Conservation (phyloP, 1,140 invertebrate species). For the Melipona quadrifasciata region DNA sequence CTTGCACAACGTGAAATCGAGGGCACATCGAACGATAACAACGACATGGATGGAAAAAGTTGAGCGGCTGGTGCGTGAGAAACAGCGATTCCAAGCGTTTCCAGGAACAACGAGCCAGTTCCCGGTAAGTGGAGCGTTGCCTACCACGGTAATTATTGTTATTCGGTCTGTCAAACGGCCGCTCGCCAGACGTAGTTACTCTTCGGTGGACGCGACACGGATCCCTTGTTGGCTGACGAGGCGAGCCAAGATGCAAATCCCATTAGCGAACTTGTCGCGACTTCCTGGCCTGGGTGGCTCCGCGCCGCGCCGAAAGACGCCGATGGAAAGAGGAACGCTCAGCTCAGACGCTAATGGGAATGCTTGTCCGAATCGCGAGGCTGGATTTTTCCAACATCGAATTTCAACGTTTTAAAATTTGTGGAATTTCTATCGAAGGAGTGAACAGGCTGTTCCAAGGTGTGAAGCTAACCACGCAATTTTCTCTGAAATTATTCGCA, state of each 20-base stretch:
- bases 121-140: neutral
- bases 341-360: conserved; percentile 3
- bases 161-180: conserved; percentile 64
- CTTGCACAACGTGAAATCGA: conserved; percentile 53
- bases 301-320: neutral
- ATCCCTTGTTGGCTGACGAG: conserved; percentile 56
- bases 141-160: conserved; percentile 65
- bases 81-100: conserved; percentile 45
- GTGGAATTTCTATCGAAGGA: neutral
- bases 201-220: conserved; percentile 46
- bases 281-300: conserved; percentile 57
- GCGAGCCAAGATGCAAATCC: conserved; percentile 70
- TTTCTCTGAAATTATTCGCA: too few relatives aligned
- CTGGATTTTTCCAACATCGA: neutral
- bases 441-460: too few relatives aligned
- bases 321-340: neutral
- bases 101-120: conserved; percentile 50
- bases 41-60: conserved; percentile 20
- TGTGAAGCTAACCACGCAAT: too few relatives aligned
- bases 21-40: conserved; percentile 8
- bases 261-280: conserved; percentile 74
- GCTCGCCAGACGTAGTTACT: conserved; percentile 43
- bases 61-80: conserved; percentile 35
- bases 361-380: conserved; percentile 1
- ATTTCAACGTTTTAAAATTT: neutral